Conservation (phyloP, 2,888 invertebrate genomes). For the Parelbella ahira region DNA sequence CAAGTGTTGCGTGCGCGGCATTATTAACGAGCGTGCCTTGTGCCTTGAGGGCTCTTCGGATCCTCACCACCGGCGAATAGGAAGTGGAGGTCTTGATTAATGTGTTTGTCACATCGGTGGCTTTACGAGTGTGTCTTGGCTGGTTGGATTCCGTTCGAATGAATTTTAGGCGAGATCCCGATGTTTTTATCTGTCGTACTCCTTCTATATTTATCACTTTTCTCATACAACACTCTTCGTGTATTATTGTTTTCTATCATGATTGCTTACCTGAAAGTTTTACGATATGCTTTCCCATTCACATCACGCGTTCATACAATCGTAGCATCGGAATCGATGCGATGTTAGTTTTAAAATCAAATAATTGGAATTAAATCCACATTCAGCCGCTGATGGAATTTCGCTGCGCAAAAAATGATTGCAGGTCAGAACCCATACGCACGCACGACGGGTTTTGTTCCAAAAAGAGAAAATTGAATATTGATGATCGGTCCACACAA, state of each 20-base stretch:
- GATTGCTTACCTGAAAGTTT: too few species aligned
- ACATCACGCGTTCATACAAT: too few species aligned
- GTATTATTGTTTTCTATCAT: too few species aligned
- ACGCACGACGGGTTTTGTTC: conserved; percentile 16
- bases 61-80: conserved; percentile 16
- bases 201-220: too few species aligned
- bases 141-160: too few species aligned
- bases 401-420: conserved; percentile 13
- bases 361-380: conserved; percentile 22
- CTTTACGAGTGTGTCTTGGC: too few species aligned
- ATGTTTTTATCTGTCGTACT: too few species aligned
- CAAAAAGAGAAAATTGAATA: conserved; percentile 23
- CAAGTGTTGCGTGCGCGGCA: conserved; percentile 45
- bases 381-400: conserved; percentile 15
- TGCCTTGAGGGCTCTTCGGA: conserved; percentile 14
- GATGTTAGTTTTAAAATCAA: conserved; percentile 22
- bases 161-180: too few species aligned
- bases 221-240: too few species aligned
- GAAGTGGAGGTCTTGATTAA: conserved; percentile 12
- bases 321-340: too few species aligned
- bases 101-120: conserved; percentile 19
- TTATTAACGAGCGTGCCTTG: conserved; percentile 34
- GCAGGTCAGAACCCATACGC: conserved; percentile 15
- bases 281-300: too few species aligned
- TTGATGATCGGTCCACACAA: conserved; percentile 21